Conservation (phyloP, 2,888 invertebrate genomes). For the Drosophila formosana region DNA sequence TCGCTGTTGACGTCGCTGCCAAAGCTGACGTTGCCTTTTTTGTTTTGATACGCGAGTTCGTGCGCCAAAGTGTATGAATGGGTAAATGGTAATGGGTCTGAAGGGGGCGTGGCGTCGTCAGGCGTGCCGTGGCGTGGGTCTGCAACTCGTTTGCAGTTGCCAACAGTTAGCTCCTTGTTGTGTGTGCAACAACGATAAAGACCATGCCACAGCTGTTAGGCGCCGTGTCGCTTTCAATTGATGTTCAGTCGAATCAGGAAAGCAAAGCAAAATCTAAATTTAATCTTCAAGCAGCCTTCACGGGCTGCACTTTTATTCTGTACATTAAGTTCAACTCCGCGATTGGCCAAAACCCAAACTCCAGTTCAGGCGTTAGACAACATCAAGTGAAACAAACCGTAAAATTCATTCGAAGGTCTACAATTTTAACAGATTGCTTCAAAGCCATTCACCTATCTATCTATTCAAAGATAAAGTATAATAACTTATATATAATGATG, state of each 20-base stretch:
- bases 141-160: constrained; percentile 52
- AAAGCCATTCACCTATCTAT: neutral
- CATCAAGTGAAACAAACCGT: constrained; percentile 1
- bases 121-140: constrained; percentile 25
- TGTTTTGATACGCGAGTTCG: constrained; percentile 74
- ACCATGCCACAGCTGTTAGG: constrained; percentile 51
- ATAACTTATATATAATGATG: neutral
- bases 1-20: constrained; percentile 25
- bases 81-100: constrained; percentile 26
- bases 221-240: constrained; percentile 22
- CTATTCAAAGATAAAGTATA: neutral
- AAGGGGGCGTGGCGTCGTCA: constrained; percentile 31
- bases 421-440: constrained; percentile 1
- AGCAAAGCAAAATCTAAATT: neutral
- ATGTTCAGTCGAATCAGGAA: constrained; percentile 14
- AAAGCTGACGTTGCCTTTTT: constrained; percentile 52
- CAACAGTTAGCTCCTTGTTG: constrained; percentile 52
- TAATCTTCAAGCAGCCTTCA: neutral
- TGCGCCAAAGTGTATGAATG: constrained; percentile 61
- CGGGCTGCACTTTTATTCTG: neutral
- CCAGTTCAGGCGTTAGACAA: neutral
- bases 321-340: neutral
- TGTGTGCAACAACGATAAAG: constrained; percentile 13
- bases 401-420: constrained; percentile 19
- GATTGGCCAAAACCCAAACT: constrained; percentile 8